phyloP scores from a whole-genome alignment of 2,888 invertebrate genomes.

The Lasioglossum villosulum region DNA sequence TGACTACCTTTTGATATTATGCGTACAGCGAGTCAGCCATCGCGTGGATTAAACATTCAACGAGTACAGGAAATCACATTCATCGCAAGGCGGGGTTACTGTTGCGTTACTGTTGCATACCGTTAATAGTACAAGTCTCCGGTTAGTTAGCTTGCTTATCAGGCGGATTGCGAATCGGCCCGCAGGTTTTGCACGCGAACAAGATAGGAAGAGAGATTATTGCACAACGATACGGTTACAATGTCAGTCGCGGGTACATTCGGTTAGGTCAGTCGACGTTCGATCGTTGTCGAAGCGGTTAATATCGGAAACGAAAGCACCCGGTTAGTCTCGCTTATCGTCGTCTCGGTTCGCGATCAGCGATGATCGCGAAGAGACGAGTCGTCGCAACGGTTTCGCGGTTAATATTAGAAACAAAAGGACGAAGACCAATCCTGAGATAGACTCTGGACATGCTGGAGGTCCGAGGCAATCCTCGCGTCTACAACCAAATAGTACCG shows the following conservation, averaged over 20 bases:
- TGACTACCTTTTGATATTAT: conserved; percentile 23
- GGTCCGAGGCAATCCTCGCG: background rate
- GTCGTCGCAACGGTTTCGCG: background rate
- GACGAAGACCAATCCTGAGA: background rate
- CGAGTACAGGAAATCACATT: conserved; percentile 60
- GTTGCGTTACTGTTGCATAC: conserved; percentile 53
- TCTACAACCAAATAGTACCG: conserved; percentile 1
- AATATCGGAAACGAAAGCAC: conserved; percentile 44
- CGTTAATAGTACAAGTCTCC: conserved; percentile 48
- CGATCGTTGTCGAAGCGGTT: conserved; percentile 42
- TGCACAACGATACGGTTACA: conserved; percentile 25
- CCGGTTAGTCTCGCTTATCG: conserved; percentile 50
- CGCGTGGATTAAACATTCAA: conserved; percentile 50
- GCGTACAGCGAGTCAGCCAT: conserved; percentile 38
- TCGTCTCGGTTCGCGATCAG: background rate
- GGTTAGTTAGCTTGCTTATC: background rate
- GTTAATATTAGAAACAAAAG: conserved; percentile 11
- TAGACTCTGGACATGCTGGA: background rate
- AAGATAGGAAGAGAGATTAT: conserved; percentile 18
- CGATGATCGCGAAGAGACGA: background rate
- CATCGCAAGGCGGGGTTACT: conserved; percentile 60
- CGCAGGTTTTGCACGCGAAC: background rate
- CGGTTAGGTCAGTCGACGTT: background rate
- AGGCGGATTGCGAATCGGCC: background rate
- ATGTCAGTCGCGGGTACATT: conserved; percentile 20